Evolutionary conservation across 2,888 invertebrate species (phyloP).

Genomic region (Troides helena): DNA sequence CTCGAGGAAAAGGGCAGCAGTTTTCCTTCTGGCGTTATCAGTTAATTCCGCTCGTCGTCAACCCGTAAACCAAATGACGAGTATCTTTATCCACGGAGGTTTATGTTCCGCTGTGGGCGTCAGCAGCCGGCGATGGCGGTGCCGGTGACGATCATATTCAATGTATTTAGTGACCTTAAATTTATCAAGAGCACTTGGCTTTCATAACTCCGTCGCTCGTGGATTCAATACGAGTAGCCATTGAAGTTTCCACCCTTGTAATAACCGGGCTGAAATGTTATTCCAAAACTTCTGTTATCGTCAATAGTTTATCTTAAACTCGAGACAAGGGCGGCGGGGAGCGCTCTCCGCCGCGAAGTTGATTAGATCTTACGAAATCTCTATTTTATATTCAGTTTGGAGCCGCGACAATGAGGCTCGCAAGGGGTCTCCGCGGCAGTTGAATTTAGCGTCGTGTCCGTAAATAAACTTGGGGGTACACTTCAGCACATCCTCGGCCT

Average conservation of each 20-base stretch:
- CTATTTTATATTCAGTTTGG: neutral
- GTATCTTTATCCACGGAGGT: too few species aligned
- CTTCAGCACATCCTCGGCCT: conserved; percentile 6
- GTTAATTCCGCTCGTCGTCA: too few species aligned
- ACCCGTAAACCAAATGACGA: too few species aligned
- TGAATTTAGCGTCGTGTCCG: neutral
- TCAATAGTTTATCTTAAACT: conserved; percentile 15
- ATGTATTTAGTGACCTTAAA: neutral
- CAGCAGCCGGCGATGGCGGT: too few species aligned
- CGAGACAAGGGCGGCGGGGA: neutral
- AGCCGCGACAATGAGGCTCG: neutral
- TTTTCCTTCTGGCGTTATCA: too few species aligned
- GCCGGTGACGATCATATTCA: too few species aligned
- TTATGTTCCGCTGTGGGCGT: too few species aligned
- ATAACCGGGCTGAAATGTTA: neutral
- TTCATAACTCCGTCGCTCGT: neutral
- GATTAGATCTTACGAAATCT: conserved; percentile 7
- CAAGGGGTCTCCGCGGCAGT: neutral
- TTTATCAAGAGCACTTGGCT: neutral
- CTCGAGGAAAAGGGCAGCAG: too few species aligned
- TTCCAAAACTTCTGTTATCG: neutral
- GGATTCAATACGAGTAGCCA: neutral
- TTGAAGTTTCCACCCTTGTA: neutral
- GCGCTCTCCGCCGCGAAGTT: conserved; percentile 3
- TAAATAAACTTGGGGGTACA: conserved; percentile 11